phyloP scores from a whole-genome alignment of 2,888 invertebrate genomes.

The Oligia strigilis region DNA sequence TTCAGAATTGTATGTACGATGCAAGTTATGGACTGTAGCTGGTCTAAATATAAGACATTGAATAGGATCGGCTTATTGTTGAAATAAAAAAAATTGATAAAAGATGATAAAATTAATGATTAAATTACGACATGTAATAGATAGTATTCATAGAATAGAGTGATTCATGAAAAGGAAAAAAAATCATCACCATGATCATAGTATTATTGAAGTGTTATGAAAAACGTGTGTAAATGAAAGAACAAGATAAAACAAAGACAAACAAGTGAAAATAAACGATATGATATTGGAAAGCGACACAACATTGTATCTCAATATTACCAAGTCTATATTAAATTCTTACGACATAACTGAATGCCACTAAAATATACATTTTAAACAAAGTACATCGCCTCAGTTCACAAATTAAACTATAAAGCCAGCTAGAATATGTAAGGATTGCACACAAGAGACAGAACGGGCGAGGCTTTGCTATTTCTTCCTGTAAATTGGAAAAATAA shows the following conservation, averaged over 20 bases:
- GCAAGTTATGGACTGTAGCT: conserved; percentile 25
- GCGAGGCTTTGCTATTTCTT: conserved; percentile 62
- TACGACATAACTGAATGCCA: background rate
- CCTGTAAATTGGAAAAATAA: conserved; percentile 65
- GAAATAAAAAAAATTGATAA: background rate
- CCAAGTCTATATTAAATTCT: background rate
- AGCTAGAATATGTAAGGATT: conserved; percentile 63
- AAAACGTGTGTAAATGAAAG: background rate
- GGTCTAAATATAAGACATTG: background rate
- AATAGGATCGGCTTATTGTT: background rate
- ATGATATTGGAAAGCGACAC: background rate
- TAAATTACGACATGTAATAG: background rate
- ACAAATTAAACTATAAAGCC: conserved; percentile 44
- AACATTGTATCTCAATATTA: background rate
- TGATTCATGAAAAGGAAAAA: background rate
- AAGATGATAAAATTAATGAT: background rate
- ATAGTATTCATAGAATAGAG: background rate
- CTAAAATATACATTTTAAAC: conserved; percentile 29
- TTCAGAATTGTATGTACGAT: conserved; percentile 7
- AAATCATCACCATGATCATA: background rate
- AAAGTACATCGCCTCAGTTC: conserved; percentile 49
- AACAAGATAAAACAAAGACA: background rate
- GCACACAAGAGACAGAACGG: conserved; percentile 60
- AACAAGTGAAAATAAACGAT: background rate
- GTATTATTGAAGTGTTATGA: background rate